Evolutionary conservation across 2,113 vertebrate species (phyloP), one percentile per base, ranked within the genome.

Genomic region (Campylomormyrus tamandua): DNA sequence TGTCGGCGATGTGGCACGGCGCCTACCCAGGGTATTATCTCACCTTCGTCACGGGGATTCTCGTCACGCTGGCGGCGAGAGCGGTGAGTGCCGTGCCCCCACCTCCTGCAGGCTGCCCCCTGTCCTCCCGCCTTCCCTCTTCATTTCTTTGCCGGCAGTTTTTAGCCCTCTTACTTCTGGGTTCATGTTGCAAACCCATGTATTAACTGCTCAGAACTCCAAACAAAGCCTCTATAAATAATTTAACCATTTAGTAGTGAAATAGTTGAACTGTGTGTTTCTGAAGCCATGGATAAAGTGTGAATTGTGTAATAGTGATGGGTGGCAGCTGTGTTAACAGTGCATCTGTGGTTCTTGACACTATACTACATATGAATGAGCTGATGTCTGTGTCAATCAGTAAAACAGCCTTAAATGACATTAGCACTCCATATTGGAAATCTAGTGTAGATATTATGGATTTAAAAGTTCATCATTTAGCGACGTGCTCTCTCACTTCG

Each of bases 11-110:
- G 93, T 99, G 98, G 98, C 98, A 99, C 0, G 98, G 98, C 6
- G 98, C 98, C 1, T 99, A 99, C 92, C 98, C 98, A 6, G 98
- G 98, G 86, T 99, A 99, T 94, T 99, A 98, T 93, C 95, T 99
- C 94, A 98, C 98, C 0, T 99, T 99, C 92, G 95, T 98, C 90
- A 98, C 97, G 0, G 98, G 97, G 87, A 95, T 97, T 74, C 91
- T 98, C 90, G 95, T 98, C 95, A 99, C 98, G 0, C 88, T 98
- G 83, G 97, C 97, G 87, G 97, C 97, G 21, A 95, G 98, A 92
- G 96, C 97, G 89, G 98, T 99, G 93, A 98, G 97, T 95, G 93
- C 52, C 1, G 49, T 42, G 49, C 62, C 31, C 45, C 42, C 35
- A 52, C 58, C 39, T 2, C 35, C 46, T 50, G 5, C 56, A 58